Conservation (phyloP, 2,113 vertebrate genomes). For the Mellivora capensis region DNA sequence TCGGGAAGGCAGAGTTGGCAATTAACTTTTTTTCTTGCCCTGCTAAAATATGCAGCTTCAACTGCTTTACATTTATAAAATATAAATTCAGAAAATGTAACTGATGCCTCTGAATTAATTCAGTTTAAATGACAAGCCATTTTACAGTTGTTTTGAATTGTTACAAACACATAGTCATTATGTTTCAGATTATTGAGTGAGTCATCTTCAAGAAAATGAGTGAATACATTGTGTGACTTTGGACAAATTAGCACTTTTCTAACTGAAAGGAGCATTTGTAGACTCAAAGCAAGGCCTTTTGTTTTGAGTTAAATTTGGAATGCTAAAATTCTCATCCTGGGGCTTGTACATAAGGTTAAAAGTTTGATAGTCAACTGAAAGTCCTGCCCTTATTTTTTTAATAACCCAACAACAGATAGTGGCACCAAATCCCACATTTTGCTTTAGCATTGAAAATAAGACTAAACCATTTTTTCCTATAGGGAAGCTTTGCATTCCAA, state of each 20-base stretch:
- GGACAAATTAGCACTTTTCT: slow-evolving; percentile 82
- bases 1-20: neutral
- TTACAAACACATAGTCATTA: slow-evolving; percentile 72
- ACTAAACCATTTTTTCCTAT: slow-evolving; percentile 52
- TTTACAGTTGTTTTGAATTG: slow-evolving; percentile 68
- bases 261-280: slow-evolving; percentile 82
- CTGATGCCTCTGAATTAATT: slow-evolving; percentile 49
- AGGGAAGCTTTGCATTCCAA: slow-evolving; percentile 45
- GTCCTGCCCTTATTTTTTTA: slow-evolving; percentile 40
- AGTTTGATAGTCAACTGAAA: slow-evolving; percentile 79
- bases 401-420: slow-evolving; percentile 16
- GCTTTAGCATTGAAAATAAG: slow-evolving; percentile 61
- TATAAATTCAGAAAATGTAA: slow-evolving; percentile 61
- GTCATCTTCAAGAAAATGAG: slow-evolving; percentile 82
- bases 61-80: slow-evolving; percentile 55
- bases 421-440: slow-evolving; percentile 23
- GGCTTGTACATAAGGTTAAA: slow-evolving; percentile 77
- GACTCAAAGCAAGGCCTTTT: slow-evolving; percentile 80
- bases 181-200: slow-evolving; percentile 79
- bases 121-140: slow-evolving; percentile 55
- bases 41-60: slow-evolving; percentile 29
- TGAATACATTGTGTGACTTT: slow-evolving; percentile 82
- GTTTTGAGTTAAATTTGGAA: slow-evolving; percentile 80
- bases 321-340: slow-evolving; percentile 72
- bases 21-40: slow-evolving; percentile 36